These are phyloP conservation scores for Anhinga rufa DNA, from an alignment of 2,113 vertebrate genomes.

Conservation along the genomic window DNA sequence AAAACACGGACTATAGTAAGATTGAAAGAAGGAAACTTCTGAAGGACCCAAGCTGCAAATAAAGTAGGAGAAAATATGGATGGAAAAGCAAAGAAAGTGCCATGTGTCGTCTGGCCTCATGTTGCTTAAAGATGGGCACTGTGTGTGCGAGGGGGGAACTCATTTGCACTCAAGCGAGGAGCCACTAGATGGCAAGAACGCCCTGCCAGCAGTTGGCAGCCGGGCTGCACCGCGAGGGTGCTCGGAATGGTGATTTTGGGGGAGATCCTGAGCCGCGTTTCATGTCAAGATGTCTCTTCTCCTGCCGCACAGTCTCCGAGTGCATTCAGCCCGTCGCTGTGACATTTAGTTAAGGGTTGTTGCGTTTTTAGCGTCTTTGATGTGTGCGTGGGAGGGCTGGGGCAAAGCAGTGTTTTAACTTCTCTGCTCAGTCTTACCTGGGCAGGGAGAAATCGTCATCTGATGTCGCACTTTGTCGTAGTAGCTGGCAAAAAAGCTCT, in stretches of 20 bases:
- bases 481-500: too few species aligned
- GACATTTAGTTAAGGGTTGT: background rate
- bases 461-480: background rate
- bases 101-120: background rate
- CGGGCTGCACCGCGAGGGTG: background rate
- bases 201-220: background rate
- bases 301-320: background rate
- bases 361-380: background rate
- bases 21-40: background rate
- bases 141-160: fast-evolving
- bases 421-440: background rate
- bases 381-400: fast-evolving
- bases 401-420: background rate
- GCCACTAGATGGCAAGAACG: constrained; percentile 16
- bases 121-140: background rate
- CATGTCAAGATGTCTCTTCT: background rate
- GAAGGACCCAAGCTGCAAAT: background rate
- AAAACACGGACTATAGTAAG: background rate
- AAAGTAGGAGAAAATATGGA: background rate
- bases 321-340: background rate
- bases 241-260: background rate
- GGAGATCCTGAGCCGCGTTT: background rate
- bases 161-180: background rate
- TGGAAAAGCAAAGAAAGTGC: background rate
- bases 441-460: background rate